Percentiles rank a stretch among this genome's conserved stretches.
These are phyloP conservation scores for Chiloscyllium punctatum DNA, from an alignment of 2,797 vertebrate species.

Conservation along the genomic window DNA sequence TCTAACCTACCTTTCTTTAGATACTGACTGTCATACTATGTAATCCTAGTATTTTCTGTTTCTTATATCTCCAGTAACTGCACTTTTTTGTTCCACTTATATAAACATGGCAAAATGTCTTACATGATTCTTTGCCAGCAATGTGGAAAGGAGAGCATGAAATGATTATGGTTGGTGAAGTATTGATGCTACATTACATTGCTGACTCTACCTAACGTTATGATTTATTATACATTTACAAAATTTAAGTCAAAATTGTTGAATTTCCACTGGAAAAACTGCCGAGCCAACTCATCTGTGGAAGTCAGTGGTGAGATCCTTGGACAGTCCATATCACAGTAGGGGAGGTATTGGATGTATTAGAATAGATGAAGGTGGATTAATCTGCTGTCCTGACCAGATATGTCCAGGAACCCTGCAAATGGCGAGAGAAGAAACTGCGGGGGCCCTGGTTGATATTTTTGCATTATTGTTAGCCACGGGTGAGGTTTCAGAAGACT, in stretches of 20 bases:
- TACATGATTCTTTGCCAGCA: not conserved
- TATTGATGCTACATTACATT: not conserved
- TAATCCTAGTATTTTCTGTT: not conserved
- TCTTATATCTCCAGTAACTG: not conserved
- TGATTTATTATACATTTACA: not conserved
- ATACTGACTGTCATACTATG: not conserved
- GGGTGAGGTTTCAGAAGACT: too few relatives aligned
- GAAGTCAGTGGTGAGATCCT: too few relatives aligned
- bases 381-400: too few relatives aligned
- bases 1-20: not conserved
- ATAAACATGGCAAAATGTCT: not conserved
- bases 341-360: too few relatives aligned
- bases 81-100: not conserved
- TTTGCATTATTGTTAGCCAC: too few relatives aligned
- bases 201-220: not conserved
- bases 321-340: too few relatives aligned
- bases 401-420: too few relatives aligned
- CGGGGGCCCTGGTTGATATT: too few relatives aligned
- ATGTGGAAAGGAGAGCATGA: not conserved
- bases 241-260: slow-evolving; percentile 9
- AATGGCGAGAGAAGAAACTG: too few relatives aligned
- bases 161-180: not conserved
- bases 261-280: not conserved
- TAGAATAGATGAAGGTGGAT: too few relatives aligned
- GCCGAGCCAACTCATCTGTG: not conserved